Percentiles rank a stretch among this genome's conserved stretches.
phyloP scores from a whole-genome alignment of 2,113 vertebrate genomes.

The Eleginops maclovinus region DNA sequence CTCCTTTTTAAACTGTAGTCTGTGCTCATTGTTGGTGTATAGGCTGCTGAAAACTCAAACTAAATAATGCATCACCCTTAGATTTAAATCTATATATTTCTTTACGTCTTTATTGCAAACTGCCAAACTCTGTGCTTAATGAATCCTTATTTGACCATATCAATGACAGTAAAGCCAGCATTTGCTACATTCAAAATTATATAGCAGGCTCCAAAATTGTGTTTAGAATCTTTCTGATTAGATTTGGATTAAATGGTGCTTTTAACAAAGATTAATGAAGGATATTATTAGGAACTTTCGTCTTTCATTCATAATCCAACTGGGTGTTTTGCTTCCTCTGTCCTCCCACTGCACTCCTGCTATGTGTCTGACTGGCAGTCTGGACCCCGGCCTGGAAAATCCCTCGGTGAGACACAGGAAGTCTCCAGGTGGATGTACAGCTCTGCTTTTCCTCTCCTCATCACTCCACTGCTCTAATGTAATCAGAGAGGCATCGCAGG shows the following conservation, averaged over 20 bases:
- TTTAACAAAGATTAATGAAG: constrained; percentile 1
- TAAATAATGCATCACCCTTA: no score
- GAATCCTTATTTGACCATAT: background rate
- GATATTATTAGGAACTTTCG: background rate
- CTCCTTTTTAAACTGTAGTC: no score
- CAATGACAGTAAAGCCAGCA: background rate
- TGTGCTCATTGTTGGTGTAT: no score
- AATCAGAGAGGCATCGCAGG: constrained; percentile 37
- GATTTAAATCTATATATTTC: no score
- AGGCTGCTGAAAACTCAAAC: no score
- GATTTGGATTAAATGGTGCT: background rate
- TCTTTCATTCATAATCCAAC: constrained; percentile 7
- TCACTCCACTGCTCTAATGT: constrained; percentile 31
- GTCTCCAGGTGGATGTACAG: constrained; percentile 49
- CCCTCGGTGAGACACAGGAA: constrained; percentile 42
- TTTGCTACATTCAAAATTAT: no score
- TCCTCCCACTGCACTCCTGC: constrained; percentile 17
- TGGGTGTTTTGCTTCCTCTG: constrained; percentile 31
- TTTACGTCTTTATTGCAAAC: no score
- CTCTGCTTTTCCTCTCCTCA: constrained; percentile 48
- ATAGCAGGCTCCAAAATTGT: background rate
- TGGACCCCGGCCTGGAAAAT: constrained; percentile 56
- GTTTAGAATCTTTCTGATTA: no score
- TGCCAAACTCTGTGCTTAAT: background rate
- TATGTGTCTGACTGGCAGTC: constrained; percentile 41